These are phyloP conservation scores for Neodiprion pinetum DNA, from an alignment of 1,140 invertebrate species.

Conservation along the genomic window DNA sequence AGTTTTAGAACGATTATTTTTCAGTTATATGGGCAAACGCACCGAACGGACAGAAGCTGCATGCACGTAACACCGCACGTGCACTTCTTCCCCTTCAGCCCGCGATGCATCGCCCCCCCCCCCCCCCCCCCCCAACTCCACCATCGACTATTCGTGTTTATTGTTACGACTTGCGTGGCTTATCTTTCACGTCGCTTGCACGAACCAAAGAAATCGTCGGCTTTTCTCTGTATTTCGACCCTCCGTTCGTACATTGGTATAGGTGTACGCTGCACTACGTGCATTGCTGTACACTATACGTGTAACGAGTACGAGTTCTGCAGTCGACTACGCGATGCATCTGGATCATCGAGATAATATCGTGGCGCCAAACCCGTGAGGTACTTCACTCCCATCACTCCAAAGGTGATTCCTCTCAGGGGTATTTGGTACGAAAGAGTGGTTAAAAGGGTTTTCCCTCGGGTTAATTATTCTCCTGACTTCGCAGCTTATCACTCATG, in stretches of 20 bases:
- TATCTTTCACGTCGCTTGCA: background rate
- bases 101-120: background rate
- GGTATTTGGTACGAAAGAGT: no score
- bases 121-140: background rate
- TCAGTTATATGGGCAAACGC: background rate
- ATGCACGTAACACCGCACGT: background rate
- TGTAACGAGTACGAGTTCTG: background rate
- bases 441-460: no score
- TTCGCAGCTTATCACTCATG: no score
- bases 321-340: background rate
- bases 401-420: no score
- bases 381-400: no score
- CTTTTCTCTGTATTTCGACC: background rate
- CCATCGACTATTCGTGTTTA: background rate
- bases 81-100: background rate
- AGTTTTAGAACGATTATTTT: conserved; percentile 8
- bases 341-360: background rate
- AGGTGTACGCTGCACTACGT: background rate
- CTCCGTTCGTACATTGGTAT: background rate
- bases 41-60: background rate
- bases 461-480: no score
- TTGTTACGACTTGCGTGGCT: background rate
- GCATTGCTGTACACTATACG: background rate
- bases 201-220: background rate
- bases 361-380: background rate